A percentile compares a stretch with the other conserved stretches of the same genome.
phyloP scores from a whole-genome alignment of 2,113 vertebrate species.

The Catharus fuscescens region DNA sequence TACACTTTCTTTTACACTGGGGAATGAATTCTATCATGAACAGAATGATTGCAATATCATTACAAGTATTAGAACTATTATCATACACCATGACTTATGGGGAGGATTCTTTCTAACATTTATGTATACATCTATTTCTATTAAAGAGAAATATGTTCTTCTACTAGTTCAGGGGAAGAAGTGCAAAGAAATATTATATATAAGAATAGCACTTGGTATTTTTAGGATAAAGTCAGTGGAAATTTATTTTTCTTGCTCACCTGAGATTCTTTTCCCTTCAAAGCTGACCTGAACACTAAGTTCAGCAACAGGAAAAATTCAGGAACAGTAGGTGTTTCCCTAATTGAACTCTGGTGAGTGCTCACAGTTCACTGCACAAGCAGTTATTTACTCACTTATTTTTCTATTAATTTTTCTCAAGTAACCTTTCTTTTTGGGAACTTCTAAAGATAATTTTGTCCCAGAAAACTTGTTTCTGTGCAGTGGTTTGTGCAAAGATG shows the following conservation, averaged over 20 bases:
- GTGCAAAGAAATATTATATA: neutral
- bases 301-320: neutral
- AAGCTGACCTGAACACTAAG: neutral
- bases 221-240: neutral
- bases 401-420: neutral
- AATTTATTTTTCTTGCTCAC: neutral
- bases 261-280: neutral
- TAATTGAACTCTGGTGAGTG: neutral
- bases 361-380: neutral
- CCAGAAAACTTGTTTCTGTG: neutral
- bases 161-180: neutral
- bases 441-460: neutral
- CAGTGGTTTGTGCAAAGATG: neutral
- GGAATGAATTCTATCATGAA: neutral
- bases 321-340: neutral
- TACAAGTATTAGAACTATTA: neutral
- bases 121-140: neutral
- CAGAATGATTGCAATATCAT: accelerated
- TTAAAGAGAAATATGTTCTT: neutral
- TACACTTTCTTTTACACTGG: neutral
- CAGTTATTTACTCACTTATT: neutral
- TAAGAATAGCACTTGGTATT: neutral
- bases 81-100: too few relatives aligned
- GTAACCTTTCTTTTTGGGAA: neutral
- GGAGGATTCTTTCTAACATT: neutral